Evolutionary conservation across 2,113 vertebrate species (phyloP), one percentile per base, ranked within the genome.

Genomic region (Lophotis ruficrista): DNA sequence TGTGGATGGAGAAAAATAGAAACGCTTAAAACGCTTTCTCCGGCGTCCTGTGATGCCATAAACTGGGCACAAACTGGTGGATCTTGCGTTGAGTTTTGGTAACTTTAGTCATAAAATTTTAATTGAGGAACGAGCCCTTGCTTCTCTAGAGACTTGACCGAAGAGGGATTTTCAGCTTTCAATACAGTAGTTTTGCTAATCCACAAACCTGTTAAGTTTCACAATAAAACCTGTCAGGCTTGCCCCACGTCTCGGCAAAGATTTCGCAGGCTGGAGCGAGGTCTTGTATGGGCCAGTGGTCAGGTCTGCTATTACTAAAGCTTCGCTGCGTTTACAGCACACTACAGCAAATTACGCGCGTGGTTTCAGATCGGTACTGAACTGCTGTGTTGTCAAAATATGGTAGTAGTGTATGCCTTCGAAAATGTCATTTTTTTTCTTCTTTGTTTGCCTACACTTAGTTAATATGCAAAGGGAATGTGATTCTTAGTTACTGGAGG

Each of bases 161-260:
- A 35, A 48, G 83, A 89, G 31, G 60, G 83, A 66, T 95, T 96
- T 91, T 69, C 60, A 94, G 83, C 91, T 75, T 92, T 90, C 96
- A 66, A 0, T 69, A 31, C 17, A 76, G 80, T 83, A 62, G 83
- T 57, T 54, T 70, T 93, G 54, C 68, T 94, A 93, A 88, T 97
- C 91, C 83, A 80, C 83, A 73, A 93, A 93, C 80, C 57, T 94
- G 82, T 73, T 57, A 86, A 64, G 60, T 97, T 96, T 96, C 95
- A 93, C 91, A 96, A 94, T 89, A 92, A 89, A 91, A 90, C 96
- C 88, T 85, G 90, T 86, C 91, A 84, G 94, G 89, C 94, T 95
- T 43, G 94, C 60, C 89, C 83, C 27, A 4, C 53, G 87, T 94
- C 91, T 83, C 68, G 4, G 83, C 21, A 30, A 45, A 57, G 60